phyloP scores from a whole-genome alignment of 2,113 vertebrate genomes.

The Stegostoma tigrinum region DNA sequence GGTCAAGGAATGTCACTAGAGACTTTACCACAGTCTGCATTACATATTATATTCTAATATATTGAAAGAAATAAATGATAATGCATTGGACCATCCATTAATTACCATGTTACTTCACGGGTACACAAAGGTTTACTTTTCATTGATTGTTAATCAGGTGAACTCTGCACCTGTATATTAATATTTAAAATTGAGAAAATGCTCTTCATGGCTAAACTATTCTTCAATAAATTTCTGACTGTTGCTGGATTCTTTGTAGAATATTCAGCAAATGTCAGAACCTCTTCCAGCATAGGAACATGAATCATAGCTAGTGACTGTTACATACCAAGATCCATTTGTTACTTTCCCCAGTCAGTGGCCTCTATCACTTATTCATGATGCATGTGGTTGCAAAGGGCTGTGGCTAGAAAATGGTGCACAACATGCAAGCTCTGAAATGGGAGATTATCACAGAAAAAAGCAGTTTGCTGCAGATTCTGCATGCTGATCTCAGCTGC shows the following conservation, averaged over 20 bases:
- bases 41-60: neutral
- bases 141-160: neutral
- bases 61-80: neutral
- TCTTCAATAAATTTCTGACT: neutral
- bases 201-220: neutral
- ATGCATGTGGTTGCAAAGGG: neutral
- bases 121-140: neutral
- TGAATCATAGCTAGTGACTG: neutral
- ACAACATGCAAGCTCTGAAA: neutral
- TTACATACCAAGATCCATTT: neutral
- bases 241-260: neutral
- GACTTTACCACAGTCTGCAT: neutral
- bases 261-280: neutral
- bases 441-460: neutral
- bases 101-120: neutral
- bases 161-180: neutral
- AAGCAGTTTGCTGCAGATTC: neutral
- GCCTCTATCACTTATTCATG: neutral
- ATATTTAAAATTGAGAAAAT: slow-evolving; percentile 5
- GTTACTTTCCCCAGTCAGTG: neutral
- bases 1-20: neutral
- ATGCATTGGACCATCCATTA: neutral
- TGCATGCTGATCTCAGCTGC: neutral
- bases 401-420: neutral
- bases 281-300: neutral